Conservation (phyloP, 1,140 invertebrate species). For the Scaptomyza hsui region DNA sequence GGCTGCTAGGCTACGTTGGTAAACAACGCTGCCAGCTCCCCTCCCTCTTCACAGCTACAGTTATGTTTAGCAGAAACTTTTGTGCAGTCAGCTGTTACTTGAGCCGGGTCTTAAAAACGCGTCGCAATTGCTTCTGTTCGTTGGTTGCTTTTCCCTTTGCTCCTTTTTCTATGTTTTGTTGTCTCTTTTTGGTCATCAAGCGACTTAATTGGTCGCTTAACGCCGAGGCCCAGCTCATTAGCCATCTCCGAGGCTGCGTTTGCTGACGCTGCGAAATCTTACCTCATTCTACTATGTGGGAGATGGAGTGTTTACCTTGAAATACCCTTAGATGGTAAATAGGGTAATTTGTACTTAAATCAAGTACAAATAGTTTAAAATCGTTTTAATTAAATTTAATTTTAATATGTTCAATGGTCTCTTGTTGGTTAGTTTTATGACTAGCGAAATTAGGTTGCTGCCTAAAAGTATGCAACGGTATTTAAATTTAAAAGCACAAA, state of each 20-base stretch:
- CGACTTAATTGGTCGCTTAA: conserved; percentile 72
- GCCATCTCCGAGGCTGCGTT: not conserved
- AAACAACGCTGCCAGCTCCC: conserved; percentile 17
- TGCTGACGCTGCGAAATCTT: not conserved
- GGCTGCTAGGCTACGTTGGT: conserved; percentile 66
- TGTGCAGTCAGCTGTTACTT: conserved; percentile 62
- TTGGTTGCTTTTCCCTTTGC: not conserved
- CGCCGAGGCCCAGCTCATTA: conserved; percentile 57
- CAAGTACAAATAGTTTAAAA: too few relatives aligned
- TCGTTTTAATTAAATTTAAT: too few relatives aligned
- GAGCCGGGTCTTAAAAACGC: conserved; percentile 37
- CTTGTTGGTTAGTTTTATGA: not conserved
- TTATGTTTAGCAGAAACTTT: conserved; percentile 60
- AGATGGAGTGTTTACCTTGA: not conserved
- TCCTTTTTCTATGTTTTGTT: conserved; percentile 30
- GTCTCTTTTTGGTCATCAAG: conserved; percentile 53
- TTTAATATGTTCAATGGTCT: too few relatives aligned
- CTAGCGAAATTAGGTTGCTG: not conserved
- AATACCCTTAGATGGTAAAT: not conserved
- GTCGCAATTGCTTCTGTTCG: conserved; percentile 12
- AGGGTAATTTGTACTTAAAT: too few relatives aligned
- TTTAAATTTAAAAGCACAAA: conserved; percentile 2
- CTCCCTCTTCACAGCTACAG: not conserved
- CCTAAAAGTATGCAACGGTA: conserved; percentile 30
- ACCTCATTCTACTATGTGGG: not conserved